Conservation (phyloP, 2,797 vertebrate species). For the Strix occidentalis region DNA sequence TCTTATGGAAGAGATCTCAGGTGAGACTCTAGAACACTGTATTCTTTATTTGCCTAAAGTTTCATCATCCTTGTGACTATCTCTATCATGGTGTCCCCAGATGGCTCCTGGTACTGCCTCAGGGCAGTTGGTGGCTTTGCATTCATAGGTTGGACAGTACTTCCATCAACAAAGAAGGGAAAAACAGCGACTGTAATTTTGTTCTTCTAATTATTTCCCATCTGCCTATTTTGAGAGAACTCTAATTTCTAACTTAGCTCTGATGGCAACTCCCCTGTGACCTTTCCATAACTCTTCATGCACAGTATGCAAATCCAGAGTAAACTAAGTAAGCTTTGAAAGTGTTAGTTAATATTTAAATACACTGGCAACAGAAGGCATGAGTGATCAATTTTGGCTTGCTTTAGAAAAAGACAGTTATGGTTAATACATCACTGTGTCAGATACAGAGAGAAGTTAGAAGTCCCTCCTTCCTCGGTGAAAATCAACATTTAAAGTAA, state of each 20-base stretch:
- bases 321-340: neutral
- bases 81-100: neutral
- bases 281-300: neutral
- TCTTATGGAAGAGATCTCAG: neutral
- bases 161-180: neutral
- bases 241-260: neutral
- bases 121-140: neutral
- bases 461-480: neutral
- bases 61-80: neutral
- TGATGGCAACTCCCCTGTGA: neutral
- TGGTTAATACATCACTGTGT: neutral
- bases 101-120: neutral
- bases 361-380: neutral
- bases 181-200: neutral
- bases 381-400: neutral
- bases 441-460: neutral
- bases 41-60: neutral
- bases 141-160: neutral
- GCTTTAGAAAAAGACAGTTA: neutral
- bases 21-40: neutral
- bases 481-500: neutral
- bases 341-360: neutral
- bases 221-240: neutral
- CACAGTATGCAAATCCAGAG: neutral
- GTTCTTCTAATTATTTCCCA: neutral